phyloP scores from a whole-genome alignment of 1,140 invertebrate species.

The Macrostomum lignano region DNA sequence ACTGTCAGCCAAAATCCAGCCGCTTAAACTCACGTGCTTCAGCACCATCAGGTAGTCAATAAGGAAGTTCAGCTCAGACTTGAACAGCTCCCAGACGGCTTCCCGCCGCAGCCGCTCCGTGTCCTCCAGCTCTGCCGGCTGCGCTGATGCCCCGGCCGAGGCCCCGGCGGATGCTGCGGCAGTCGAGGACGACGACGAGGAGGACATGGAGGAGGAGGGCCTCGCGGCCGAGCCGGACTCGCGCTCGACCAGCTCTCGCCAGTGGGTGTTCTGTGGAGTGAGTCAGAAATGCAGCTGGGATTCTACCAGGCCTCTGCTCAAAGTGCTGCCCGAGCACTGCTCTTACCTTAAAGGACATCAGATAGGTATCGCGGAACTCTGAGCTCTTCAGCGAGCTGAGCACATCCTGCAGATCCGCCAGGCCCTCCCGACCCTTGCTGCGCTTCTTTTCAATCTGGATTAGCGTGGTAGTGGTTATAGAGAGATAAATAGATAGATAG shows the following conservation, averaged over 20 bases:
- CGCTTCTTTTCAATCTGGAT: too few relatives aligned
- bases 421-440: conserved; percentile 26
- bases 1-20: too few relatives aligned
- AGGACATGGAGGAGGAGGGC: too few relatives aligned
- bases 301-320: too few relatives aligned
- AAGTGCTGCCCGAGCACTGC: too few relatives aligned
- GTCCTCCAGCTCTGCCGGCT: conserved; percentile 14
- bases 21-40: conserved; percentile 40
- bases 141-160: too few relatives aligned
- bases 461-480: too few relatives aligned
- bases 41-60: conserved; percentile 41
- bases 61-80: conserved; percentile 38
- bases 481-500: too few relatives aligned
- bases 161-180: too few relatives aligned
- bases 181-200: conserved; percentile 6
- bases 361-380: conserved; percentile 34
- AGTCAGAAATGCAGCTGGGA: neutral
- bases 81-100: conserved; percentile 42
- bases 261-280: conserved; percentile 1
- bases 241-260: neutral
- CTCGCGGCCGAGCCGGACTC: too few relatives aligned
- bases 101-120: conserved; percentile 30
- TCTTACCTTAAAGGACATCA: conserved; percentile 32
- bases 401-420: conserved; percentile 32
- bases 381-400: conserved; percentile 31